Percentiles rank a stretch among this genome's conserved stretches.
Evolutionary conservation across 2,797 vertebrate genomes (phyloP).

Genomic region (Siniperca obscura): DNA sequence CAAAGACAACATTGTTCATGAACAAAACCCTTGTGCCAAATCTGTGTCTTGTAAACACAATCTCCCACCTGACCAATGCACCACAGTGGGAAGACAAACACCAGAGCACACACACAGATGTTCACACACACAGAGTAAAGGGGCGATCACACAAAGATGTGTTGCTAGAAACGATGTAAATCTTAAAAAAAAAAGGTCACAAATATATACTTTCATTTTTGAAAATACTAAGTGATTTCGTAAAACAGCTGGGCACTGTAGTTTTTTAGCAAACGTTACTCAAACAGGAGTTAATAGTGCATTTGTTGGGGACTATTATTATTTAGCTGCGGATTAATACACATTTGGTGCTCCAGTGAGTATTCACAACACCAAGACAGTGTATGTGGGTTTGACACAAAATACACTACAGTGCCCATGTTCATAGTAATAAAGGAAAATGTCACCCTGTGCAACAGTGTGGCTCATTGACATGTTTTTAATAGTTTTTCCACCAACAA

Average conservation of each 20-base stretch:
- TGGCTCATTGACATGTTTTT: not conserved
- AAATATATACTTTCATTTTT: no score
- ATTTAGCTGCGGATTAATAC: constrained; percentile 8
- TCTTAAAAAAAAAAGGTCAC: no score
- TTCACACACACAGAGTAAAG: not conserved
- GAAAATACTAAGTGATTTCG: no score
- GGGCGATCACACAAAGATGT: no score
- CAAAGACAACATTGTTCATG: constrained; percentile 57
- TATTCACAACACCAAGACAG: not conserved
- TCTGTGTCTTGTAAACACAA: constrained; percentile 59
- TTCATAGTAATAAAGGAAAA: constrained; percentile 1
- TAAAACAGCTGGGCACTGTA: not conserved
- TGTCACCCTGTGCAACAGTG: not conserved
- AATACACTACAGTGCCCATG: not conserved
- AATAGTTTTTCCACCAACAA: not conserved
- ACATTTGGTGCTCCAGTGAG: not conserved
- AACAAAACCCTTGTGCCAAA: constrained; percentile 54
- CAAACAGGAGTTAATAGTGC: not conserved
- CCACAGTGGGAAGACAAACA: constrained; percentile 26
- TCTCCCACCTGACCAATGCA: constrained; percentile 50
- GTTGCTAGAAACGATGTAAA: no score
- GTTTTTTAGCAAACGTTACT: not conserved
- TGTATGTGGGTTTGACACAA: not conserved
- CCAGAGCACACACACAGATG: constrained; percentile 21
- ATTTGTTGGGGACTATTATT: not conserved